Percentiles rank a stretch among this genome's conserved stretches.
These are phyloP conservation scores for Hexactinellida sp. DNA, from an alignment of 37 sponge, comb jelly and placozoan species.

Conservation along the genomic window DNA sequence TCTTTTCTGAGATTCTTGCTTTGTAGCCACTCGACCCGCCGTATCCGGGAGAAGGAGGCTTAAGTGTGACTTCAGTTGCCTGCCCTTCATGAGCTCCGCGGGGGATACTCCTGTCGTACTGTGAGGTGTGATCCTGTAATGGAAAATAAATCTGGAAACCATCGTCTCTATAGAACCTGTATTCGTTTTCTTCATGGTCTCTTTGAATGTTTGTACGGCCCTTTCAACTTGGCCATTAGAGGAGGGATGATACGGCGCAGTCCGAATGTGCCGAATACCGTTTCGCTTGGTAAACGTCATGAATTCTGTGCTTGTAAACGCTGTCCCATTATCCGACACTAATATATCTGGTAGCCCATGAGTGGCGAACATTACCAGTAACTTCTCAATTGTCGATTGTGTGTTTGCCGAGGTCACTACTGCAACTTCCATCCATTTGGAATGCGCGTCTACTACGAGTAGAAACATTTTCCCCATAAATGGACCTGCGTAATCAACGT, in stretches of 20 bases:
- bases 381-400: neutral
- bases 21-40: neutral
- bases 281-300: too few species aligned
- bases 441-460: too few species aligned
- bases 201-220: conserved; percentile 7
- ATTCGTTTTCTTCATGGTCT: neutral
- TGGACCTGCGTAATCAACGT: conserved; percentile 21
- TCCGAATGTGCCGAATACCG: too few species aligned
- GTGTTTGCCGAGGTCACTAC: neutral
- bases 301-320: conserved; percentile 10
- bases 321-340: conserved; percentile 4
- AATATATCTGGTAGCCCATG: conserved; percentile 10
- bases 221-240: too few species aligned
- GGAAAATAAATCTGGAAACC: neutral
- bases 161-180: too few species aligned
- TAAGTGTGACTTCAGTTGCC: too few species aligned
- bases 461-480: too few species aligned
- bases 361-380: neutral
- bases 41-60: neutral
- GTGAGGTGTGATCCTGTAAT: neutral
- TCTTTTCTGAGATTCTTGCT: neutral
- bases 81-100: neutral
- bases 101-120: too few species aligned
- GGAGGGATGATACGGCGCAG: too few species aligned
- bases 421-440: too few species aligned